phyloP scores from a whole-genome alignment of 2,113 vertebrate genomes.

The Hippolais icterina region DNA sequence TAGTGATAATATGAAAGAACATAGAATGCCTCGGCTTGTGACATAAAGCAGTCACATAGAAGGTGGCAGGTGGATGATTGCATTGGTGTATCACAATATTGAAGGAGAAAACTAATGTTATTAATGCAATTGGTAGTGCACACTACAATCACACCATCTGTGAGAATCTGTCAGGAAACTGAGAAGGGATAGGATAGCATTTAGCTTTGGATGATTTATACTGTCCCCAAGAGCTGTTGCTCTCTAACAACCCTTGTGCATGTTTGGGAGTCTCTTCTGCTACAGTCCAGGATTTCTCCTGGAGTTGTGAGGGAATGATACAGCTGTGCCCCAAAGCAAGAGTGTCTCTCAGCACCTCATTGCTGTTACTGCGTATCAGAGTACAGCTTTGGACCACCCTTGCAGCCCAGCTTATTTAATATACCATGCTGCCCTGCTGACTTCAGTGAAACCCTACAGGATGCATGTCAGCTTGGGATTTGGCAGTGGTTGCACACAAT shows the following conservation, averaged over 20 bases:
- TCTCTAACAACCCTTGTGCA: not conserved
- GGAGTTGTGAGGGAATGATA: not conserved
- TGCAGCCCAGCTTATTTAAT: not conserved
- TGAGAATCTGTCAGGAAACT: not conserved
- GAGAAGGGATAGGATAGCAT: not conserved
- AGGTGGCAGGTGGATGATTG: not conserved
- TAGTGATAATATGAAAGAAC: not conserved
- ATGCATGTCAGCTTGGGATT: slow-evolving; percentile 21
- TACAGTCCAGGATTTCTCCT: not conserved
- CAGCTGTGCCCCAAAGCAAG: not conserved
- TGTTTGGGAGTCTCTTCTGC: not conserved
- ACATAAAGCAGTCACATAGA: not conserved
- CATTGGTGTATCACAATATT: not conserved
- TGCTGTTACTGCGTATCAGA: not conserved
- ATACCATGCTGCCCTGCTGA: not conserved
- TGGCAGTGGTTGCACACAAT: not conserved
- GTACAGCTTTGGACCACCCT: slow-evolving; percentile 47
- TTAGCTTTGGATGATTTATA: not conserved
- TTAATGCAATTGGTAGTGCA: not conserved
- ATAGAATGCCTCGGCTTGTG: not conserved
- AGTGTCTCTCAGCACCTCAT: slow-evolving; percentile 4
- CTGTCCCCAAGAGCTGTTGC: not conserved
- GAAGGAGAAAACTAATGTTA: not conserved
- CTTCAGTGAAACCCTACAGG: slow-evolving; percentile 12
- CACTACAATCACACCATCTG: not conserved